Conservation (phyloP, 2,797 vertebrate genomes). For the Apogon hyalosoma region DNA sequence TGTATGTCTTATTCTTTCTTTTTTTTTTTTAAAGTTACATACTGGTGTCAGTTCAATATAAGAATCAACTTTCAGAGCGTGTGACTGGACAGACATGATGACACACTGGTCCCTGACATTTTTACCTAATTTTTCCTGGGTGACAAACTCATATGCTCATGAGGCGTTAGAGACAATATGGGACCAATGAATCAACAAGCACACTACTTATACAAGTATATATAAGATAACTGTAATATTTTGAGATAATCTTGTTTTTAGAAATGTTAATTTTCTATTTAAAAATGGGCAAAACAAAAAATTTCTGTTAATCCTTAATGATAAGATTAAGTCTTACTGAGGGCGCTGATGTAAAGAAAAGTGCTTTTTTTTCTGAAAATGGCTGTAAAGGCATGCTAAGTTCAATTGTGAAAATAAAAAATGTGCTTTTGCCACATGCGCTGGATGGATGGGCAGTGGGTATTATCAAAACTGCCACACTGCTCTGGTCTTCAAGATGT, state of each 20-base stretch:
- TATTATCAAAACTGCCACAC: constrained; percentile 24
- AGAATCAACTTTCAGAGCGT: too few relatives aligned
- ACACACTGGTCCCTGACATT: too few relatives aligned
- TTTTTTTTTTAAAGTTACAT: too few relatives aligned
- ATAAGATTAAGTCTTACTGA: neutral
- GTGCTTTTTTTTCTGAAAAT: constrained; percentile 1
- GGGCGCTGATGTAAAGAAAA: neutral
- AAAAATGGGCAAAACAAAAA: neutral
- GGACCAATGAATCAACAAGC: constrained; percentile 1
- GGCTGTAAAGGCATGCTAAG: constrained; percentile 3
- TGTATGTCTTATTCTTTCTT: too few relatives aligned
- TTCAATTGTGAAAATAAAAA: constrained; percentile 14
- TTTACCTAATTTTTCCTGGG: constrained; percentile 4
- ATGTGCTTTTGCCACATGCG: constrained; percentile 22
- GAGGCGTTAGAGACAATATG: constrained; percentile 5
- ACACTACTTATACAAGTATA: constrained; percentile 3
- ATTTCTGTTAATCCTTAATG: constrained; percentile 8
- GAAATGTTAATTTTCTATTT: constrained; percentile 7
- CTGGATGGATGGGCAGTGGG: constrained; percentile 19
- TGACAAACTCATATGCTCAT: constrained; percentile 11
- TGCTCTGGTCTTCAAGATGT: constrained; percentile 19
- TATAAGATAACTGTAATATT: constrained; percentile 8
- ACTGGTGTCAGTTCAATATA: too few relatives aligned
- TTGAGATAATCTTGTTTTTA: neutral
- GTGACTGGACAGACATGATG: too few relatives aligned